These are phyloP conservation scores for Sylvietta virens DNA, from an alignment of 2,113 vertebrate species.

Conservation along the genomic window DNA sequence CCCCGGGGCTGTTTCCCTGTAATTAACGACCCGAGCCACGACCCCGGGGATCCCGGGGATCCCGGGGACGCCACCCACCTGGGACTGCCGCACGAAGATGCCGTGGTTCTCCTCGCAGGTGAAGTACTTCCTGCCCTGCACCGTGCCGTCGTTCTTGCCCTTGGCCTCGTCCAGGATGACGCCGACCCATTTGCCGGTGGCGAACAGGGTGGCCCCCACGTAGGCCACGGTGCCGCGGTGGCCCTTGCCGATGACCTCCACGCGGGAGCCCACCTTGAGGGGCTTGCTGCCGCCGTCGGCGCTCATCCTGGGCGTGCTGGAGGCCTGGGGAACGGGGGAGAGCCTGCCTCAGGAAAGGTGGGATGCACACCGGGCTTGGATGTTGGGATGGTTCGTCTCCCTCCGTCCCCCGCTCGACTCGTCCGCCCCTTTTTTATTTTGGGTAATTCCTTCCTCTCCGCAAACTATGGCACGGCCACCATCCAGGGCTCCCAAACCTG, in stretches of 20 bases:
- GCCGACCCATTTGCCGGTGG: constrained; percentile 96
- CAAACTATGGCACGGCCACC: no score
- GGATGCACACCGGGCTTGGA: fast-evolving
- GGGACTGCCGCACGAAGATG: constrained; percentile 96
- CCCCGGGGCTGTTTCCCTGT: not conserved
- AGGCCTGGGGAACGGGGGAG: constrained; percentile 64
- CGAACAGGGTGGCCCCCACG: constrained; percentile 91
- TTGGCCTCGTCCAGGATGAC: constrained; percentile 94
- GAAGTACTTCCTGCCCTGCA: constrained; percentile 95
- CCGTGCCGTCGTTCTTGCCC: constrained; percentile 95
- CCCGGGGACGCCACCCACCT: constrained; percentile 68
- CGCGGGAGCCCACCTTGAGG: constrained; percentile 87
- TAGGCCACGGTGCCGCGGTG: constrained; percentile 93
- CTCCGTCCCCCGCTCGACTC: fast-evolving
- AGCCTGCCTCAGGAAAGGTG: fast-evolving
- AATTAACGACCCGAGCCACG: fast-evolving
- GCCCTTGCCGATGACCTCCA: constrained; percentile 96
- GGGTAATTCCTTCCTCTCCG: not conserved
- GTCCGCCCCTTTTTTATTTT: fast-evolving
- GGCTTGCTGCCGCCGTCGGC: constrained; percentile 80
- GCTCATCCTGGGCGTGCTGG: constrained; percentile 89
- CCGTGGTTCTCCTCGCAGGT: constrained; percentile 91
- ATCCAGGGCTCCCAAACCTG: not conserved
- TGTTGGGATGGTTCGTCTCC: fast-evolving
- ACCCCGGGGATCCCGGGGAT: fast-evolving